Base-by-base conservation (phyloP, 2,113 vertebrate genomes). In the Pseudorhombus dupliciocellatus region DNA sequence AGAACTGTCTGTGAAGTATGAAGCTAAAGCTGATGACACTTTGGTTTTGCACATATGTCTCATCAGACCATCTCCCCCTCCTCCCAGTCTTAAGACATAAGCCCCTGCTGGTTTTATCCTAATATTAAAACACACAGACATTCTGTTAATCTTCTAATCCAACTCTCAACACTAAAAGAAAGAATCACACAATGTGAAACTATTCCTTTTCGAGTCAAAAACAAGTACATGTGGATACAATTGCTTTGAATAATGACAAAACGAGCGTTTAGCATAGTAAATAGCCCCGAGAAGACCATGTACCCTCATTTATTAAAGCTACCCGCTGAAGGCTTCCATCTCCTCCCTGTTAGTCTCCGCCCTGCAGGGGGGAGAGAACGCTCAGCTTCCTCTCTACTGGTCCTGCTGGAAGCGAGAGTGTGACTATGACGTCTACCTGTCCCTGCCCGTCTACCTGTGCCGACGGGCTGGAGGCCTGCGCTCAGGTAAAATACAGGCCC, bases 371-470 rank as follows among this genome's bases (percentile, higher is more conserved):
- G 93, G 91, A 68, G 92, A 93, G 74, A 92, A 92, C 25, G 84
- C 89, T 73, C 91, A 92, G 79, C 92, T 93, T 81, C 94, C 94
- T 1, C 92, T 94, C 90, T 93, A 94, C 93, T 94, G 93, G 93
- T 94, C 94, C 89, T 94, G 93, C 88, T 94, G 94, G 94, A 94
- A 94, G 90, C 91, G 93, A 60, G 93, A 94, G 76, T 93, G 93
- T 73, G 93, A 94, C 88, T 94, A 93, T 86, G 94, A 94, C 70
- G 94, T 94, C 84, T 94, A 94, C 92, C 93, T 94, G 81, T 94
- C 93, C 65, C 89, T 94, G 56, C 94, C 94, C 18, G 93, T 94
- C 54, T 94, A 94, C 89, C 91, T 94, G 87, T 94, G 93, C 90
- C 92, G 93, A 83, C 93, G 93, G 90, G 92, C 92, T 12, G 92